Conservation (phyloP, 2,113 vertebrate genomes). For the Zapornia atra region DNA sequence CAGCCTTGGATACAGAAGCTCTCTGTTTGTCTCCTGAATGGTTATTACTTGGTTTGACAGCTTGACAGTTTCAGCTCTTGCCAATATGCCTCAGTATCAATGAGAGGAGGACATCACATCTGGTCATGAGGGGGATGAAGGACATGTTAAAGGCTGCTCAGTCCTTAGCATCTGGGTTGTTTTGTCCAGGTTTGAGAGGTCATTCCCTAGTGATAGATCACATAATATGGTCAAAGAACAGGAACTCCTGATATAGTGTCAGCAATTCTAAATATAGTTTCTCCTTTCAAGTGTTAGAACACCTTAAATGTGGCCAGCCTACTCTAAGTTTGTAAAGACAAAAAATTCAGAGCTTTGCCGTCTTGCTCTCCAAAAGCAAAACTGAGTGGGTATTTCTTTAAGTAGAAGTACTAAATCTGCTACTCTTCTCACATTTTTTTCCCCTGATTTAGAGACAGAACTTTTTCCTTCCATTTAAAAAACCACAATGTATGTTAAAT, state of each 20-base stretch:
- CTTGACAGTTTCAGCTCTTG: constrained; percentile 4
- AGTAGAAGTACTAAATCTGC: background rate
- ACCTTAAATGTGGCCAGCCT: background rate
- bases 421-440: background rate
- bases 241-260: background rate
- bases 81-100: background rate
- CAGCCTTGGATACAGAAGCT: background rate
- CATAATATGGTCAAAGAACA: background rate
- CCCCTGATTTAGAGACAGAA: background rate
- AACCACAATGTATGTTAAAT: background rate
- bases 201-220: background rate
- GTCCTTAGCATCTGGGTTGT: background rate
- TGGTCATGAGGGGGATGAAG: background rate
- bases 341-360: background rate
- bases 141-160: background rate
- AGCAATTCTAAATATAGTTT: background rate
- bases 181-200: background rate
- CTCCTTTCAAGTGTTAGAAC: background rate
- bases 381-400: background rate
- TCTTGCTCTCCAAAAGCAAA: background rate
- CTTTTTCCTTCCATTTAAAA: background rate
- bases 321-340: background rate
- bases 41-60: background rate
- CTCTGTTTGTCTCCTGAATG: constrained; percentile 4
- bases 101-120: background rate